phyloP scores from a whole-genome alignment of 2,797 vertebrate species.

The Artibeus jamaicensis region DNA sequence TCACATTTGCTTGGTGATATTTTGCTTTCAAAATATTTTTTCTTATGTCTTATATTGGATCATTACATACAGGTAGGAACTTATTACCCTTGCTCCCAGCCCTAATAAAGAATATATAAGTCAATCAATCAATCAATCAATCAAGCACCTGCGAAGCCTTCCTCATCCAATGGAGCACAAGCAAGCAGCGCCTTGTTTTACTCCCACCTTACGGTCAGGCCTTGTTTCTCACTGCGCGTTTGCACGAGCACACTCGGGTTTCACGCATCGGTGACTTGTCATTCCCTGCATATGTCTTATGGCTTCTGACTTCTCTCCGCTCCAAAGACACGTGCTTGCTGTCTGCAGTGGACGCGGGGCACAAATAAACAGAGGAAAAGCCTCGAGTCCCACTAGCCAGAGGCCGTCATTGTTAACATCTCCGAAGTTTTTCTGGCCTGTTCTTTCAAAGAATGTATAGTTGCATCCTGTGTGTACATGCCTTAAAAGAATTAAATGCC shows the following conservation, averaged over 20 bases:
- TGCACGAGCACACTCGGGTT: neutral
- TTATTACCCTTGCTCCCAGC: neutral
- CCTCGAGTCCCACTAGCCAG: neutral
- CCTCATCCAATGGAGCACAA: too few species aligned
- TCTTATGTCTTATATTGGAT: neutral
- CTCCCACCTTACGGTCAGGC: neutral
- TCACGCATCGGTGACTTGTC: neutral
- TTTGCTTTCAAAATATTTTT: conserved; percentile 11
- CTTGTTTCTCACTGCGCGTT: neutral
- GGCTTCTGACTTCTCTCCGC: neutral
- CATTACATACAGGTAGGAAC: neutral
- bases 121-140: neutral
- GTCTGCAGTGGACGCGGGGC: neutral
- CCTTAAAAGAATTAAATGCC: conserved; percentile 39
- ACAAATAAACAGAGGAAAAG: neutral
- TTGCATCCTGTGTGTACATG: neutral
- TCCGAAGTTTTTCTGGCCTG: neutral
- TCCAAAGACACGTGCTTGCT: neutral
- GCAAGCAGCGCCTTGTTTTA: neutral
- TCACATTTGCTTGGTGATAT: conserved; percentile 1
- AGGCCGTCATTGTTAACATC: neutral
- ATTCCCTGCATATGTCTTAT: neutral
- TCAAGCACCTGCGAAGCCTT: neutral
- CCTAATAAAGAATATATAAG: neutral
- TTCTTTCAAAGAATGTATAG: neutral